A percentile compares a stretch with the other conserved stretches of the same genome.
These are phyloP conservation scores for Miltochrista miniata DNA, from an alignment of 2,888 invertebrate species.

Conservation along the genomic window DNA sequence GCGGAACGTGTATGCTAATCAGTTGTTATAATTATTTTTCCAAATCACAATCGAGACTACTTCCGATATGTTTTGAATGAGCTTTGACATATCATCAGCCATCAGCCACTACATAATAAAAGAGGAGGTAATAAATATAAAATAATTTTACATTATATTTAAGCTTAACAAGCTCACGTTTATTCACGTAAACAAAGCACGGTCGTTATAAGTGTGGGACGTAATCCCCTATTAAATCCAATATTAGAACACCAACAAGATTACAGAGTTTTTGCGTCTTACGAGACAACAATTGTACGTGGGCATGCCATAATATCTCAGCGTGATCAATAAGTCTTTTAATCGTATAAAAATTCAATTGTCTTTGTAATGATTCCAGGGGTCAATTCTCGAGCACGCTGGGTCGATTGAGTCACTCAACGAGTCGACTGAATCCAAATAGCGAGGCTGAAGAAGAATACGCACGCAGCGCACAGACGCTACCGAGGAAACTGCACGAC, in stretches of 20 bases:
- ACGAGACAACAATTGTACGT: slow-evolving; percentile 66
- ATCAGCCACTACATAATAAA: not conserved
- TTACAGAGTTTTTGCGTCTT: slow-evolving; percentile 67
- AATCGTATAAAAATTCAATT: slow-evolving; percentile 41
- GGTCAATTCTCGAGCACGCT: slow-evolving; percentile 89
- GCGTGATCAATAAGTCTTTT: slow-evolving; percentile 54
- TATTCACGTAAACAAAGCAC: slow-evolving; percentile 67
- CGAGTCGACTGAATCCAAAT: slow-evolving; percentile 87
- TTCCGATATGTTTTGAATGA: slow-evolving; percentile 14
- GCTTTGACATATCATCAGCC: not conserved
- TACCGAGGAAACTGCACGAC: slow-evolving; percentile 87
- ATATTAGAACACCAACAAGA: slow-evolving; percentile 64
- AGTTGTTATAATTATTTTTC: slow-evolving; percentile 60
- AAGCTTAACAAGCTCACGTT: slow-evolving; percentile 38
- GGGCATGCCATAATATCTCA: slow-evolving; percentile 53
- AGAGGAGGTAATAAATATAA: not conserved
- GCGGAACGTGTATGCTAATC: slow-evolving; percentile 61
- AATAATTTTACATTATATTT: not conserved
- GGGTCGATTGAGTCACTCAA: slow-evolving; percentile 92
- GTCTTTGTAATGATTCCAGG: slow-evolving; percentile 79
- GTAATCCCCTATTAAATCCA: slow-evolving; percentile 72
- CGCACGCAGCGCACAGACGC: slow-evolving; percentile 88
- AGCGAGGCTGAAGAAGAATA: slow-evolving; percentile 78
- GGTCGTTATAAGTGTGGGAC: slow-evolving; percentile 66
- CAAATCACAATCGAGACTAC: slow-evolving; percentile 40